phyloP scores from a whole-genome alignment of 1,140 invertebrate genomes.

The Leptestheria dahalacensis region DNA sequence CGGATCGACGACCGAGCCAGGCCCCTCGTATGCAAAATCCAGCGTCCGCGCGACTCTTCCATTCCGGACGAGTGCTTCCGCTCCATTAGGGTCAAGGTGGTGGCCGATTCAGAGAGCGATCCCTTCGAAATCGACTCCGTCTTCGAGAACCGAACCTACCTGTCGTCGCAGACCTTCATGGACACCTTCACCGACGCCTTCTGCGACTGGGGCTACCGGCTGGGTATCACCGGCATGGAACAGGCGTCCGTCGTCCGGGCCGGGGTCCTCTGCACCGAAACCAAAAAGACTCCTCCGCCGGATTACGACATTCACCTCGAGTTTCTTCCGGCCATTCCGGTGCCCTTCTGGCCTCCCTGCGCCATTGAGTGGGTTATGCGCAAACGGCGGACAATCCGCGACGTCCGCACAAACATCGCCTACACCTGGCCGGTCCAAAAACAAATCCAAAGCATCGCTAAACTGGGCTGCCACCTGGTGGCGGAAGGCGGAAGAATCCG shows the following conservation, averaged over 20 bases:
- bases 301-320: constrained; percentile 12
- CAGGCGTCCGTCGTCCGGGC: constrained; percentile 1
- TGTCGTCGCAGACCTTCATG: constrained; percentile 12
- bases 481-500: constrained; percentile 46
- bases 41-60: constrained; percentile 6
- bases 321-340: constrained; percentile 19
- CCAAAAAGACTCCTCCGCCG: neutral
- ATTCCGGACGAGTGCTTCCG: constrained; percentile 18
- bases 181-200: constrained; percentile 10
- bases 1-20: constrained; percentile 12
- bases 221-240: neutral
- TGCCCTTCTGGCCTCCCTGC: constrained; percentile 41
- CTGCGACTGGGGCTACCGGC: constrained; percentile 5
- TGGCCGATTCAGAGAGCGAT: constrained; percentile 7
- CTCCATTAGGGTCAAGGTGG: constrained; percentile 16
- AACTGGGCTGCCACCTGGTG: constrained; percentile 46
- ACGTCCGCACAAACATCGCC: constrained; percentile 25
- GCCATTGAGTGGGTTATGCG: constrained; percentile 46
- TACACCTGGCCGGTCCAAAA: constrained; percentile 48
- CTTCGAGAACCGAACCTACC: constrained; percentile 11
- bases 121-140: constrained; percentile 5
- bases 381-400: constrained; percentile 33
- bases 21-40: neutral
- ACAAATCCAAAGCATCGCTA: constrained; percentile 45
- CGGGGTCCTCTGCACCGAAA: neutral